Conservation (phyloP, 2,113 vertebrate genomes). For the Anhinga rufa region DNA sequence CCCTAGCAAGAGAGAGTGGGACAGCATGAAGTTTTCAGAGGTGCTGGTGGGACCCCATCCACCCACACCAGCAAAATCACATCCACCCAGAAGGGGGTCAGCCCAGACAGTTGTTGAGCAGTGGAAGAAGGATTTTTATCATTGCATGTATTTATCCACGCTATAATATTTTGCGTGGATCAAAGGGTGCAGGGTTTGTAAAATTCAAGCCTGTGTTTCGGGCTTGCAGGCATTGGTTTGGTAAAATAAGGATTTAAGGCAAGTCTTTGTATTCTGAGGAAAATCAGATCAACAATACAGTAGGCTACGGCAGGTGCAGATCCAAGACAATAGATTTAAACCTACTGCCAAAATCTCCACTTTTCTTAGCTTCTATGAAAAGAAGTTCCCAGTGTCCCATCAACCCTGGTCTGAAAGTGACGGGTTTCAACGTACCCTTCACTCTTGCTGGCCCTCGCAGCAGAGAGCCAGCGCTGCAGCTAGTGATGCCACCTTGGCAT, state of each 20-base stretch:
- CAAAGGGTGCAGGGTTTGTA: background rate
- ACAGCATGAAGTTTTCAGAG: background rate
- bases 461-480: accelerated
- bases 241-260: background rate
- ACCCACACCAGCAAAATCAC: background rate
- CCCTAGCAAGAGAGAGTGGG: background rate
- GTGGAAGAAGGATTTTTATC: background rate
- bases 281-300: background rate
- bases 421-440: accelerated
- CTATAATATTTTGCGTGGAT: background rate
- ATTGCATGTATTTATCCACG: background rate
- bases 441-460: background rate
- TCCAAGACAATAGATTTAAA: background rate
- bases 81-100: background rate
- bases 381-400: background rate
- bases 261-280: background rate
- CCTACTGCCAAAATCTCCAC: background rate
- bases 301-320: background rate
- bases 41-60: background rate
- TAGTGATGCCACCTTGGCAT: background rate
- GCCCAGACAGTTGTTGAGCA: background rate
- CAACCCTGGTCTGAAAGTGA: accelerated
- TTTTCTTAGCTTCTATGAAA: background rate
- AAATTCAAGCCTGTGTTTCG: background rate
- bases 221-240: background rate